These are phyloP conservation scores for Chamaea fasciata DNA, from an alignment of 2,113 vertebrate genomes.

Conservation along the genomic window DNA sequence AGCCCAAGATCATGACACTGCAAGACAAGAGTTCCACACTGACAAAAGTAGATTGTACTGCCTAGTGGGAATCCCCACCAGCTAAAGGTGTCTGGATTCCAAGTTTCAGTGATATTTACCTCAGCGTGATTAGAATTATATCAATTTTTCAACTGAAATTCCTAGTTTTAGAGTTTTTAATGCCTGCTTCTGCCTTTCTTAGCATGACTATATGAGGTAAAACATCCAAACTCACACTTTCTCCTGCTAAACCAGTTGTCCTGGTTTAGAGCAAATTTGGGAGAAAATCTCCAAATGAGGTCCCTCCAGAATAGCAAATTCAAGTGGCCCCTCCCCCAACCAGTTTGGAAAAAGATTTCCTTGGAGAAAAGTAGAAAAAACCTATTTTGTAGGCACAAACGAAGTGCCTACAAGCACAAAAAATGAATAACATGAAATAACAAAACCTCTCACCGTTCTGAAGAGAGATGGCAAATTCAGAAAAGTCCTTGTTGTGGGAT, in stretches of 20 bases:
- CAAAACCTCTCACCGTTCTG: too few species aligned
- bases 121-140: neutral
- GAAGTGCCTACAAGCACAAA: too few species aligned
- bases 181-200: neutral
- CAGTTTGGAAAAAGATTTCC: too few species aligned
- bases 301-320: too few species aligned
- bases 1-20: neutral
- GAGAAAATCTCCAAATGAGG: too few species aligned
- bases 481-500: too few species aligned
- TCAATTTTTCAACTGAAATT: neutral
- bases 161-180: neutral
- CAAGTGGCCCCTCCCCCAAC: too few species aligned
- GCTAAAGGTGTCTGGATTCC: neutral
- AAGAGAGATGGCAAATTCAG: too few species aligned
- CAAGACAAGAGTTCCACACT: neutral
- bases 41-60: neutral
- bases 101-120: neutral
- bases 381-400: too few species aligned
- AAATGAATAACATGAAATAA: too few species aligned
- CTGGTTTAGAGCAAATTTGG: too few species aligned
- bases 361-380: too few species aligned
- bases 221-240: neutral
- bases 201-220: neutral
- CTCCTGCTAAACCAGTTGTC: neutral
- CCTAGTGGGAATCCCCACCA: neutral